Percentiles rank a stretch among this genome's conserved stretches.
These are phyloP conservation scores for Beroe forskalii DNA, from an alignment of 37 sponge, comb jelly and placozoan genomes.

Conservation along the genomic window DNA sequence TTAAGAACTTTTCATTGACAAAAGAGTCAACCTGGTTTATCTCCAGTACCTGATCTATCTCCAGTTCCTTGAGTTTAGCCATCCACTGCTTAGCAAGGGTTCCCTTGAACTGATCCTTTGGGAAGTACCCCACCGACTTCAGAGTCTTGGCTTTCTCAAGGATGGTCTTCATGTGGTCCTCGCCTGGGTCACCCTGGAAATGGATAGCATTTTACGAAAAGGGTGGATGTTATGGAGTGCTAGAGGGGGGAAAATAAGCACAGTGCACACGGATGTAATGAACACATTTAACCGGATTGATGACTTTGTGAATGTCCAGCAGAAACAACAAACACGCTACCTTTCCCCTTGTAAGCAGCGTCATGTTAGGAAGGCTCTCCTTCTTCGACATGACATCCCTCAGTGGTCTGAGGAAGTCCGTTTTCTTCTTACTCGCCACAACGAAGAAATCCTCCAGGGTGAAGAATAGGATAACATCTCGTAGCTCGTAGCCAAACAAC, in stretches of 20 bases:
- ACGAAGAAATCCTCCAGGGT: constrained; percentile 77
- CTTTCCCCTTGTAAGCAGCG: constrained; percentile 72
- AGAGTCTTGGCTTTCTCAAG: constrained; percentile 10
- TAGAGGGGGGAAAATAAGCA: too few relatives aligned
- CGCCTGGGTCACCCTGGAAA: constrained; percentile 28
- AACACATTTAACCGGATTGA: too few relatives aligned
- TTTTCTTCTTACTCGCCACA: constrained; percentile 88
- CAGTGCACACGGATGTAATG: too few relatives aligned
- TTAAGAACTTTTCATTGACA: too few relatives aligned
- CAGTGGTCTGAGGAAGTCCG: constrained; percentile 85
- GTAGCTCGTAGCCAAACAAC: constrained; percentile 96
- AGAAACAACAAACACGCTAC: constrained; percentile 66
- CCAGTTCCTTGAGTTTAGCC: constrained; percentile 20
- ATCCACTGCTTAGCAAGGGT: constrained; percentile 1
- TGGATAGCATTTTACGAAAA: too few relatives aligned
- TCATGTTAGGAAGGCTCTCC: constrained; percentile 70
- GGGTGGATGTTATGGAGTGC: too few relatives aligned
- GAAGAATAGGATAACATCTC: constrained; percentile 86
- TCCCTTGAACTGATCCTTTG: constrained; percentile 28
- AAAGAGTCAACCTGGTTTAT: too few relatives aligned
- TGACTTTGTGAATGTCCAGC: too few relatives aligned
- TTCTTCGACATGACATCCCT: constrained; percentile 65
- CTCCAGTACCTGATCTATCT: constrained; percentile 24
- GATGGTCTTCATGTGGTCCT: constrained; percentile 34
- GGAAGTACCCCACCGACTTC: constrained; percentile 5